Base-by-base conservation (phyloP, 2,113 vertebrate genomes). In the Etia nguti region DNA sequence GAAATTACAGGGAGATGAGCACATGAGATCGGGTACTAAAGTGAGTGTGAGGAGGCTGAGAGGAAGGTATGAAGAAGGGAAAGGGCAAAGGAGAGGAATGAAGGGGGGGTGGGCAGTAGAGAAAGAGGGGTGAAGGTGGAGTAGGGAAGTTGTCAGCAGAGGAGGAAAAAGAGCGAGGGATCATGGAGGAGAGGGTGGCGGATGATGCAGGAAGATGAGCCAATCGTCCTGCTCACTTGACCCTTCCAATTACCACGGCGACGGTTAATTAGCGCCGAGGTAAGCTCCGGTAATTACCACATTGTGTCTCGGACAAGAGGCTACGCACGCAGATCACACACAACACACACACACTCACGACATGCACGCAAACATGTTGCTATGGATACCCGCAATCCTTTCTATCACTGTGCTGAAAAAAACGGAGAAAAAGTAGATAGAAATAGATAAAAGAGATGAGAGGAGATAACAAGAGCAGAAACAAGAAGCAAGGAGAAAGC, bases 221-320 rank as follows among this genome's bases (percentile, higher is more conserved):
- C 93, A 94, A 96, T 96, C 91, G 91, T 95, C 94, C 91, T 93
- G 95, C 92, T 94, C 95, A 96, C 96, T 96, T 96, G 96, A 96
- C 96, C 96, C 92, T 80, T 95, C 92, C 94, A 95, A 96, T 97
- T 96, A 96, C 95, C 95, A 93, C 91, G 73, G 94, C 92, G 92
- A 92, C 90, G 95, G 93, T 95, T 96, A 96, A 96, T 96, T 97
- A 96, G 95, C 90, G 29, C 92, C 41, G 92, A 96, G 96, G 96
- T 96, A 95, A 96, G 96, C 95, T 95, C 93, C 55, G 89, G 95
- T 96, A 96, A 96, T 96, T 96, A 96, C 94, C 94, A 86, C 94
- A 96, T 96, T 96, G 95, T 96, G 95, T 94, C 93, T 95, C 68
- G 93, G 95, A 96, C 96, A 94, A 96, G 95, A 95, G 96, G 95